Evolutionary conservation across 2,888 invertebrate species (phyloP).

Genomic region (Dysmachus trigonus): DNA sequence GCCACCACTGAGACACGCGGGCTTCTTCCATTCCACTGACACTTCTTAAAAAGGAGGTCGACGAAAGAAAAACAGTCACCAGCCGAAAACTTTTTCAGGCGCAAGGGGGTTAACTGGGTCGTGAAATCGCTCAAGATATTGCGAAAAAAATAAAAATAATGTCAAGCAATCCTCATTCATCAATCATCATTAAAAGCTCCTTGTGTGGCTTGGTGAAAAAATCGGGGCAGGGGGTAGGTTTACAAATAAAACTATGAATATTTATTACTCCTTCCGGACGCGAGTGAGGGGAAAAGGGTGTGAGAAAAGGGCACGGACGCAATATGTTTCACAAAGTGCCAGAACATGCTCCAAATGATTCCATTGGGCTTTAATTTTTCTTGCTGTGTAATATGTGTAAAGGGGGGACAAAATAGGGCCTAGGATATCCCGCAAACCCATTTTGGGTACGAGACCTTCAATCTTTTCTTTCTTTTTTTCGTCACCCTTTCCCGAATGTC

Average conservation of each 20-base stretch:
- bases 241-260: slow-evolving; percentile 37
- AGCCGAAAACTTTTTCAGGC: not conserved
- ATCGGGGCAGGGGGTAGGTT: not conserved
- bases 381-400: slow-evolving; percentile 16
- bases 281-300: not conserved
- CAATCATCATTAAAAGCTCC: slow-evolving; percentile 36
- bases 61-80: not conserved
- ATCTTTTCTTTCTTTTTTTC: not conserved
- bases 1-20: not conserved
- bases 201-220: not conserved
- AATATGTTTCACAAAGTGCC: slow-evolving; percentile 26
- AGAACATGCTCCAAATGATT: slow-evolving; percentile 1
- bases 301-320: not conserved
- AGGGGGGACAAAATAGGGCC: not conserved
- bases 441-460: not conserved
- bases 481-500: not conserved
- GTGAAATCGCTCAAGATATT: slow-evolving; percentile 15
- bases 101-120: not conserved
- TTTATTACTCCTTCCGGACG: slow-evolving; percentile 1
- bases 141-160: not conserved
- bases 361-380: slow-evolving; percentile 22
- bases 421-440: not conserved
- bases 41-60: not conserved
- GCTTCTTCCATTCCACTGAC: not conserved
- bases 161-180: slow-evolving; percentile 17